Evolutionary conservation across 2,888 invertebrate genomes (phyloP), one percentile per base, ranked within the genome.

Genomic region (Lasioglossum villosulum): DNA sequence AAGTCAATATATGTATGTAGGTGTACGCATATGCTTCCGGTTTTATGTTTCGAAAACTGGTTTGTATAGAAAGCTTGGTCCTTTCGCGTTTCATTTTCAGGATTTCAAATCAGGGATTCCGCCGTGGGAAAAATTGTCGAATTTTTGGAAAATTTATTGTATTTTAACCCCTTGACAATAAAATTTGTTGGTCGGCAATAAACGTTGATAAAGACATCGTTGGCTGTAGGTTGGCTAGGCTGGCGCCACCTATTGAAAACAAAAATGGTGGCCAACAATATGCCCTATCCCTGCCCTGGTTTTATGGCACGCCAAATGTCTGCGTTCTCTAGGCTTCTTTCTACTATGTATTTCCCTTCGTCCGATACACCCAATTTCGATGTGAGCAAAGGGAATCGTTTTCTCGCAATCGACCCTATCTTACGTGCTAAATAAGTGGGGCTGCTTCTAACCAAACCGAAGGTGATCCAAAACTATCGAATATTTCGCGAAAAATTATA

Each of bases 251-350:
- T 93, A 92, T 91, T 91, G 93, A 93, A 94, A 95, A 95, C 94
- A 94, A 95, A 94, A 92, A 95, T 95, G 95, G 94, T 93, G 93
- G 94, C 91, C 90, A 91, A 93, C 93, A 93, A 93, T 93, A 95
- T 94, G 94, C 93, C 93, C 93, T 94, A 94, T 93, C 93, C 93
- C 92, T 93, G 93, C 92, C 92, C 93, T 92, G 93, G 92, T 93
- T 93, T 92, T 92, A 92, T 91, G 92, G 93, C 93, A 94, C 92
- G 93, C 93, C 94, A 94, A 94, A 94, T 94, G 93, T 93, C 91
- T 92, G 92, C 92, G 93, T 92, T 93, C 92, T 92, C 92, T 92
- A 92, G 92, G 92, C 91, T 91, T 91, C 92, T 90, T 92, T 92
- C 90, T 92, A 92, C 92, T 91, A 94, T 95, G 94, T 92, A 92